These are phyloP conservation scores for Orchestes rusci DNA, from an alignment of 2,888 invertebrate species.

Conservation along the genomic window DNA sequence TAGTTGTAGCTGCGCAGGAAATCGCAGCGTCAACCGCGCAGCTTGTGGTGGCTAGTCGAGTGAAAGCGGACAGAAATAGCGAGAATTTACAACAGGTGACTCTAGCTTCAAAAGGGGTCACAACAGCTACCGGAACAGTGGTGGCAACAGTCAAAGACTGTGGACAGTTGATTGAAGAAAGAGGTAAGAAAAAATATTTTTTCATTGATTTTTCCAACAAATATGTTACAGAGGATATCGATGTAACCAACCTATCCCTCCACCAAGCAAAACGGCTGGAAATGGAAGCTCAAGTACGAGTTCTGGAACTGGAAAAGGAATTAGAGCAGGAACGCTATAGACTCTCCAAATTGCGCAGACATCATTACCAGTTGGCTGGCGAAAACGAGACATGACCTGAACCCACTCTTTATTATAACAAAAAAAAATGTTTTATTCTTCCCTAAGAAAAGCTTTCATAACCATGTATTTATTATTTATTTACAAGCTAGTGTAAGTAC, in stretches of 20 bases:
- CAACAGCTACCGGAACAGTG: constrained; percentile 63
- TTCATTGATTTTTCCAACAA: not conserved
- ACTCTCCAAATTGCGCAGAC: constrained; percentile 78
- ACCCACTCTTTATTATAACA: constrained; percentile 18
- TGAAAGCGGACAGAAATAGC: constrained; percentile 85
- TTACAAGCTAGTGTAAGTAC: too few species aligned
- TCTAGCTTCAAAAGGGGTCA: constrained; percentile 80
- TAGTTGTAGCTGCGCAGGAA: constrained; percentile 95
- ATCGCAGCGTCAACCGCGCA: constrained; percentile 95
- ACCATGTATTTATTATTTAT: too few species aligned
- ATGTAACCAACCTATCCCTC: constrained; percentile 80
- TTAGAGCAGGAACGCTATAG: constrained; percentile 81
- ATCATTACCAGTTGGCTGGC: constrained; percentile 84
- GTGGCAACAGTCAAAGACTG: constrained; percentile 92
- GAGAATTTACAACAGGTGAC: constrained; percentile 72
- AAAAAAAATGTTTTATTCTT: constrained; percentile 19
- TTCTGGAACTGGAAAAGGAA: constrained; percentile 86
- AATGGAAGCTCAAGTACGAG: constrained; percentile 95
- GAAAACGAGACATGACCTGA: constrained; percentile 43
- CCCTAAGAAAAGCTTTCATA: too few species aligned
- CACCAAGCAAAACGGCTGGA: constrained; percentile 94
- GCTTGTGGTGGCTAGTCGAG: constrained; percentile 92
- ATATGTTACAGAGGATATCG: constrained; percentile 65
- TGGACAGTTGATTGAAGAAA: constrained; percentile 76
- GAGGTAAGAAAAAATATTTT: constrained; percentile 47